A percentile compares a stretch with the other conserved stretches of the same genome.
Evolutionary conservation across 2,888 invertebrate genomes (phyloP).

Genomic region (Endomychus coccineus): DNA sequence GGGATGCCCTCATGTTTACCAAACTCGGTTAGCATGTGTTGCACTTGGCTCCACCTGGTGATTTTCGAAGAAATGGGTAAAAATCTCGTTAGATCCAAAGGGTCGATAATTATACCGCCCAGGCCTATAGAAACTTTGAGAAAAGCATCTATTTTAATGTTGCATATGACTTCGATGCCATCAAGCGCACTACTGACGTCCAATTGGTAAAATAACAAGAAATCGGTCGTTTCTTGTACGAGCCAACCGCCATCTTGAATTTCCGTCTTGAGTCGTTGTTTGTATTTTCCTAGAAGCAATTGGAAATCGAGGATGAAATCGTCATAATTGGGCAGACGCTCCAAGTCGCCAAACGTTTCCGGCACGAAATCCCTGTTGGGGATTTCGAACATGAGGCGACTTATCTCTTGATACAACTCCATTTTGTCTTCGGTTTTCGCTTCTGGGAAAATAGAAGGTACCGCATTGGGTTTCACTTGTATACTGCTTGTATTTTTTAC

Average conservation of each 20-base stretch:
- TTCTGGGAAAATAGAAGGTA: conserved; percentile 8
- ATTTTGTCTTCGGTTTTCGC: conserved; percentile 5
- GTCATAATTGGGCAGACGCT: conserved; percentile 7
- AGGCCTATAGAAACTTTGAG: conserved; percentile 17
- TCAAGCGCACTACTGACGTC: neutral
- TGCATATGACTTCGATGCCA: conserved; percentile 15
- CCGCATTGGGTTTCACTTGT: neutral
- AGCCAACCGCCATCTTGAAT: conserved; percentile 6
- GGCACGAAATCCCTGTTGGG: conserved; percentile 8
- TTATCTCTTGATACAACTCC: conserved; percentile 6
- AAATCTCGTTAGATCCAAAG: conserved; percentile 22
- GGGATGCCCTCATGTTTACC: neutral
- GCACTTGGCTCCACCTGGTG: conserved; percentile 15
- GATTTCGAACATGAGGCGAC: conserved; percentile 11
- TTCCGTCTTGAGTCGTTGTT: conserved; percentile 1
- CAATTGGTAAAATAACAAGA: conserved; percentile 8
- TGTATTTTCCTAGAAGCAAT: conserved; percentile 8
- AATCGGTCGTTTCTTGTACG: neutral
- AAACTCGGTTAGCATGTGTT: conserved; percentile 8
- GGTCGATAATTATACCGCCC: conserved; percentile 21
- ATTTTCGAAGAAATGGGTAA: conserved; percentile 19
- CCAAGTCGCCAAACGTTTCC: conserved; percentile 14
- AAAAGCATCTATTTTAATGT: conserved; percentile 13
- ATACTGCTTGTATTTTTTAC: neutral
- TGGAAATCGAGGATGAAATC: conserved; percentile 14